phyloP scores from a whole-genome alignment of 2,797 vertebrate genomes.

The Pseudochirops cupreus region DNA sequence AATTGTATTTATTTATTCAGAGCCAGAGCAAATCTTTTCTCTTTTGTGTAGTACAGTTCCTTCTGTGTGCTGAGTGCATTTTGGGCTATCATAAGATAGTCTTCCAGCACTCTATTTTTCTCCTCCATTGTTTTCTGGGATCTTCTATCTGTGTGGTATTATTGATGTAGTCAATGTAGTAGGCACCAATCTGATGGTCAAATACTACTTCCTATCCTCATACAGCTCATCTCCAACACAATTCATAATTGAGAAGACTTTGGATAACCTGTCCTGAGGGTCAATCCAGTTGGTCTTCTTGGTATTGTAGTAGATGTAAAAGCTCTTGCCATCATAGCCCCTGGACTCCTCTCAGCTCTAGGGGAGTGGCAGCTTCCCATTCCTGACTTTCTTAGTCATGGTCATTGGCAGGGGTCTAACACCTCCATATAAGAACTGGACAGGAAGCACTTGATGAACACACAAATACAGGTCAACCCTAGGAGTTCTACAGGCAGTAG shows the following conservation, averaged over 20 bases:
- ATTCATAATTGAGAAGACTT: constrained; percentile 89
- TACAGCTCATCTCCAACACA: constrained; percentile 90
- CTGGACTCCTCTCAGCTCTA: no score
- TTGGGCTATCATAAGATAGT: constrained; percentile 89
- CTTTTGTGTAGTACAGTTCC: constrained; percentile 90
- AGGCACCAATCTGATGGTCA: constrained; percentile 89
- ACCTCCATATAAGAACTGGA: not conserved
- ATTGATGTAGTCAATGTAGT: constrained; percentile 90
- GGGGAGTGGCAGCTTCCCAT: not conserved
- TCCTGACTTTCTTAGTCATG: not conserved
- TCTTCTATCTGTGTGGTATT: constrained; percentile 91
- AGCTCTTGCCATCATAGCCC: no score
- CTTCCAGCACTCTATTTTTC: constrained; percentile 91
- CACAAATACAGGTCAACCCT: not conserved
- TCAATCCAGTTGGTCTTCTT: not conserved
- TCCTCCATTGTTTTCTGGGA: constrained; percentile 89
- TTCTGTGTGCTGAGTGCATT: constrained; percentile 87
- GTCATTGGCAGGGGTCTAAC: not conserved
- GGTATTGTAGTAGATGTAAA: not conserved
- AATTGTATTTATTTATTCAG: constrained; percentile 88
- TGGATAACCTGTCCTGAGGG: constrained; percentile 85
- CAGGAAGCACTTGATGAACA: not conserved
- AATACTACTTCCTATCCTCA: constrained; percentile 90
- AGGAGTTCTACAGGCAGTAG: not conserved
- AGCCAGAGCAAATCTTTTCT: constrained; percentile 89